Evolutionary conservation across 2,888 invertebrate genomes (phyloP).

Genomic region (Aporophyla nigra): DNA sequence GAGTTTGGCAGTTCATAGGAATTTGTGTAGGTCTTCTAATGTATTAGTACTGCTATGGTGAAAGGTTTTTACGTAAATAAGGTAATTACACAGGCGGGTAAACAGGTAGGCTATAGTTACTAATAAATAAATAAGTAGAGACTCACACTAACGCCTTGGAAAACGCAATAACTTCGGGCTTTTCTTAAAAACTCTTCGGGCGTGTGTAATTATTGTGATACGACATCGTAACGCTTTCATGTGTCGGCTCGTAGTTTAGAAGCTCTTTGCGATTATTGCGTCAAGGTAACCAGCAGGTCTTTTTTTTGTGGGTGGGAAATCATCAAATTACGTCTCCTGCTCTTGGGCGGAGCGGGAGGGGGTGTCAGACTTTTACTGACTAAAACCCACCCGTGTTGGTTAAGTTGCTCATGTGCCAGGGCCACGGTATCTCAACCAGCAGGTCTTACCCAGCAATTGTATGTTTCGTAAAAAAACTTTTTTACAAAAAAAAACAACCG

Average conservation of each 20-base stretch:
- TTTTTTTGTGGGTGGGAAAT: too few species aligned
- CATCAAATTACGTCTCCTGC: too few species aligned
- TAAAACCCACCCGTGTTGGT: too few species aligned
- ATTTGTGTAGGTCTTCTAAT: neutral
- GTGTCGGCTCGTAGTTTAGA: neutral
- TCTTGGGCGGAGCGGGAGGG: too few species aligned
- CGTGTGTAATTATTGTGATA: neutral
- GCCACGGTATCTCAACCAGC: too few species aligned
- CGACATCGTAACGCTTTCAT: neutral
- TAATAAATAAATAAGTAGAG: neutral
- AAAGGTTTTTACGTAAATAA: neutral
- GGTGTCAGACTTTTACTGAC: too few species aligned
- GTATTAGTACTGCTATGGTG: neutral
- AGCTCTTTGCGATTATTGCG: neutral
- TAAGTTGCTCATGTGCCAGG: too few species aligned
- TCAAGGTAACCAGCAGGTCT: neutral
- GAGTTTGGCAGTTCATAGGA: constrained; percentile 12
- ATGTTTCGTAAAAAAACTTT: too few species aligned
- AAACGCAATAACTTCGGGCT: neutral
- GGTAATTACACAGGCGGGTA: too few species aligned
- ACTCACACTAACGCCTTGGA: neutral
- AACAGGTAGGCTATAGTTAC: neutral
- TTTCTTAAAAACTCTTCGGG: neutral
- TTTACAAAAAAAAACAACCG: too few species aligned
- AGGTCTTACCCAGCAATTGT: too few species aligned